Base-by-base conservation (phyloP, 2,797 vertebrate species). In the Falco rusticolus region DNA sequence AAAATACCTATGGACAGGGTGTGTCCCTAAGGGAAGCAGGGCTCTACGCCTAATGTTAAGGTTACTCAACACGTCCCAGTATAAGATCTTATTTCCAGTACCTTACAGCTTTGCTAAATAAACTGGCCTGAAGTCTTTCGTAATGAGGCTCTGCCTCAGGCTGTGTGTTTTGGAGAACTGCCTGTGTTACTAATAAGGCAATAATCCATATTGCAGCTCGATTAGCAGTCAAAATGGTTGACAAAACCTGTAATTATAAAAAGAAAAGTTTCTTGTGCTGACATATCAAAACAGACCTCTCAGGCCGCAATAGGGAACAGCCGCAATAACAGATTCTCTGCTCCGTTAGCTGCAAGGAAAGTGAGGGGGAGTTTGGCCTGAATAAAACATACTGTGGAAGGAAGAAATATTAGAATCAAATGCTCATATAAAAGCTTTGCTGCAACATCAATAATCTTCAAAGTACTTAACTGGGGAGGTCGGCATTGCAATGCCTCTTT, bases 381-480 rank as follows among this genome's bases (percentile, higher is more conserved):
- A 96, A 93, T 94, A 95, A 96, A 96, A 96, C 88, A 91, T 78
- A 94, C 75, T 37, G 39, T 53, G 82, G 82, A 95, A 87, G 54
- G 91, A 84, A 93, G 84, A 91, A 93, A 95, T 88, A 94, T 93
- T 94, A 96, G 90, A 96, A 92, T 91, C 92, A 96, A 96, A 93
- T 87, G 93, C 90, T 94, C 82, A 76, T 96, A 90, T 86, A 93
- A 95, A 91, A 95, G 86, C 94, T 96, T 89, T 84, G 80, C 90
- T 91, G 82, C 90, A 96, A 92, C 90, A 84, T 92, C 95, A 96
- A 95, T 97, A 97, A 96, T 94, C 94, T 91, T 95, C 90, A 86
- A 95, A 96, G 93, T 81, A n/a, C 54, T 92, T 92, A 90, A 94
- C 76, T 18, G 83, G 48, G 76, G 87, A 95, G 84, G 76, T 87